These are phyloP conservation scores for Odontocolon sp. DNA, from an alignment of 2,888 invertebrate genomes.

Conservation along the genomic window DNA sequence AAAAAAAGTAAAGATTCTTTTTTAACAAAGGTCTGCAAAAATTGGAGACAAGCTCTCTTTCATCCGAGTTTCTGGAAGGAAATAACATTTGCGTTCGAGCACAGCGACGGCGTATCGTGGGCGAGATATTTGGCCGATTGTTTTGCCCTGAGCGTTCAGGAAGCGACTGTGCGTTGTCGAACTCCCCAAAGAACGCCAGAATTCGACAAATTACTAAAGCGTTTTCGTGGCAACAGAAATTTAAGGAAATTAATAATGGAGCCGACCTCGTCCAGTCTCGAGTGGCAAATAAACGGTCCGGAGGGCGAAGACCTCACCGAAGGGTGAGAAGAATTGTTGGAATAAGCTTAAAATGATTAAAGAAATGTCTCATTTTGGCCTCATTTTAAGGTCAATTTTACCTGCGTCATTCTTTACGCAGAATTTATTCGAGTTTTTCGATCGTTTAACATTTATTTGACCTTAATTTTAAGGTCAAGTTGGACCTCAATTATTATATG, in stretches of 20 bases:
- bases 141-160: constrained; percentile 79
- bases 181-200: constrained; percentile 74
- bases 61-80: constrained; percentile 81
- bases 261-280: constrained; percentile 72
- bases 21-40: constrained; percentile 80
- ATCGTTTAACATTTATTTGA: too few relatives aligned
- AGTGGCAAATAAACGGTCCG: constrained; percentile 64
- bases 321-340: constrained; percentile 59
- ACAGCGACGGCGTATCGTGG: constrained; percentile 77
- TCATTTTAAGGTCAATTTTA: too few relatives aligned
- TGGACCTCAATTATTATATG: too few relatives aligned
- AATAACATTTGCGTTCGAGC: constrained; percentile 78
- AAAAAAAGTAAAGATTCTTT: too few relatives aligned
- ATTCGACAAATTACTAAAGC: constrained; percentile 71
- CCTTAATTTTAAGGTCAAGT: too few relatives aligned
- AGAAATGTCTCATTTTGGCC: too few relatives aligned
- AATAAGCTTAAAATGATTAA: background rate
- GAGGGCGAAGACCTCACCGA: constrained; percentile 56
- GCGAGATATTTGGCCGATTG: constrained; percentile 77
- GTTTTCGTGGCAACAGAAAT: constrained; percentile 77
- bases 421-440: too few relatives aligned
- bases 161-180: constrained; percentile 80
- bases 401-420: too few relatives aligned
- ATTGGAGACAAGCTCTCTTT: constrained; percentile 83
- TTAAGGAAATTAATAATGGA: constrained; percentile 78